Evolutionary conservation across 2,113 vertebrate species (phyloP).

Genomic region (Eurystomus gularis): DNA sequence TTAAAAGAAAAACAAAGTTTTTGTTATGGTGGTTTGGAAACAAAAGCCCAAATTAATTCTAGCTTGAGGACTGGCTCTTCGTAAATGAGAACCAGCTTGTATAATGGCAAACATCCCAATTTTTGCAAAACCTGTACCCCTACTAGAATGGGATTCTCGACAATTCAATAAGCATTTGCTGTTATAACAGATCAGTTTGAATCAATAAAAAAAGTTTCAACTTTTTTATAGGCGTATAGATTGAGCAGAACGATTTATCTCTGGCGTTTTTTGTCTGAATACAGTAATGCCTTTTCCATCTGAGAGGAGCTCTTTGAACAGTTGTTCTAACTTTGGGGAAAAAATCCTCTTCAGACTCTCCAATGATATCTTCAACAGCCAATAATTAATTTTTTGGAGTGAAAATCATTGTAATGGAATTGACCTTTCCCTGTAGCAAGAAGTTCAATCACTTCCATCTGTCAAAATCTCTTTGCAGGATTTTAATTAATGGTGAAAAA

Average conservation of each 20-base stretch:
- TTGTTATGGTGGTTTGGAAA: background rate
- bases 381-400: constrained; percentile 41
- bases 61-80: background rate
- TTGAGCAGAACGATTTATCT: background rate
- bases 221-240: background rate
- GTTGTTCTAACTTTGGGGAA: constrained; percentile 1
- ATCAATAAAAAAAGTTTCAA: background rate
- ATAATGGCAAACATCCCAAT: background rate
- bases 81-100: background rate
- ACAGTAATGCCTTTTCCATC: background rate
- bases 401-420: constrained; percentile 39
- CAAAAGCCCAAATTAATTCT: background rate
- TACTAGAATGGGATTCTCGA: background rate
- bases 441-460: constrained; percentile 49
- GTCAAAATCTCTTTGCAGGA: constrained; percentile 37
- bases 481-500: constrained; percentile 58
- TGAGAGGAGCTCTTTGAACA: background rate
- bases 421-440: constrained; percentile 50
- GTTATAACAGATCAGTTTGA: background rate
- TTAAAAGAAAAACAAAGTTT: background rate
- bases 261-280: background rate
- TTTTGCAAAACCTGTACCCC: background rate
- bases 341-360: background rate
- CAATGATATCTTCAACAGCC: background rate
- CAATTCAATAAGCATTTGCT: background rate